phyloP scores from a whole-genome alignment of 2,797 vertebrate genomes.

The Kryptopterus vitreolus region DNA sequence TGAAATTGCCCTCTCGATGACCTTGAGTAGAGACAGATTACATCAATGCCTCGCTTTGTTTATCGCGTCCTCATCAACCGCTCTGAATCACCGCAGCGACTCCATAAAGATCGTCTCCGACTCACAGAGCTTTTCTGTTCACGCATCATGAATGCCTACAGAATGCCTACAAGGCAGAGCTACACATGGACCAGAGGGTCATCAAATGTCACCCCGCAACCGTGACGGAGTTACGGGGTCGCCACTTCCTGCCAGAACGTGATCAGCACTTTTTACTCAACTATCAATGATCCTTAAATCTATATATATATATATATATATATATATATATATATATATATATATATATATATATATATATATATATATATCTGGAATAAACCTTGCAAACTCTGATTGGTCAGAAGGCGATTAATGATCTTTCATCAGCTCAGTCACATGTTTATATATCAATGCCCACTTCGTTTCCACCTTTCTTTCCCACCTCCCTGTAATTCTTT shows the following conservation, averaged over 20 bases:
- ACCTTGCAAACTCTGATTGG: too few relatives aligned
- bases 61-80: conserved; percentile 32
- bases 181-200: not conserved
- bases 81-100: conserved; percentile 27
- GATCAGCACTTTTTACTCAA: conserved; percentile 39
- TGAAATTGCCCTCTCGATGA: conserved; percentile 26
- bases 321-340: too few relatives aligned
- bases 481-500: too few relatives aligned
- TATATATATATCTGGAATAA: too few relatives aligned
- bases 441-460: too few relatives aligned
- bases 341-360: too few relatives aligned
- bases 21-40: conserved; percentile 39
- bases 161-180: not conserved
- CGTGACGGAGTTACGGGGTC: not conserved
- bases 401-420: too few relatives aligned
- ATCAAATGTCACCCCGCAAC: not conserved
- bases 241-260: not conserved
- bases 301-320: too few relatives aligned
- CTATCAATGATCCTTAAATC: too few relatives aligned
- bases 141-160: not conserved
- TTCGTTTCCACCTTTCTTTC: too few relatives aligned
- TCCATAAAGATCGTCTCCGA: conserved; percentile 11
- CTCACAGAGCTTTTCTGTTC: conserved; percentile 14
- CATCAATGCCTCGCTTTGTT: conserved; percentile 40
- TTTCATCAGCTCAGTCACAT: too few relatives aligned